Evolutionary conservation across 2,888 invertebrate genomes (phyloP), one percentile per base, ranked within the genome.

Genomic region (Caenorhabditis zanzibari): DNA sequence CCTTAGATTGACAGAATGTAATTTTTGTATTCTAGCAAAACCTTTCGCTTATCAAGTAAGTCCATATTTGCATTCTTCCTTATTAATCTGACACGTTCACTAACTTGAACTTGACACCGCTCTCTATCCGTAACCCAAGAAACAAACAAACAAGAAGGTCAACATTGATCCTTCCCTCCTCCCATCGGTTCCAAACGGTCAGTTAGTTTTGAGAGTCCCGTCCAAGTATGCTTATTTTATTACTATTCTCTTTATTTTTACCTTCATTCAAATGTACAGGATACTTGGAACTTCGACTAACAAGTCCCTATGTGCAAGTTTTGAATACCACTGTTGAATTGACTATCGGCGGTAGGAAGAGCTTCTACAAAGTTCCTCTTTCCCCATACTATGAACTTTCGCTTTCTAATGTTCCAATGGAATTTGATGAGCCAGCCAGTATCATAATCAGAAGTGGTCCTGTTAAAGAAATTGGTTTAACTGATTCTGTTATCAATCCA

Each of bases 341-440:
- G 32, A 54, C 68, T 10, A 22, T 68, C 19, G 68, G 68, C 16
- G 24, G 32, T 10, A 24, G 52, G 16, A 68, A 68, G n/a, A 68
- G 68, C 38, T 68, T 68, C n/a, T 41, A 68, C 22, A 68, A 68
- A 54, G 38, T 68, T 32, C 54, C 68, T 38, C 24, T 68, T 3
- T 68, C 68, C 35, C 68, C 68, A 19, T 68, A 68, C 26, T 68
- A 68, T 68, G 68, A 68, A 38, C 9, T 68, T n/a, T 35, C 68
- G 24, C 19, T 68, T 0, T 38, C 68, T 12, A 68, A 68, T 22
- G 54, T 68, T 16, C 68, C 68, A n/a, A 68, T 68, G 35, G 68
- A 68, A 26, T 68, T 68, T 22, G 54, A 38, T 35, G 38, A 68
- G 16, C 68, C 68, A 22, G 68, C 68, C 9, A 68, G n/a, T 54